phyloP scores from a whole-genome alignment of 2,888 invertebrate species.

The Apamea sordens region DNA sequence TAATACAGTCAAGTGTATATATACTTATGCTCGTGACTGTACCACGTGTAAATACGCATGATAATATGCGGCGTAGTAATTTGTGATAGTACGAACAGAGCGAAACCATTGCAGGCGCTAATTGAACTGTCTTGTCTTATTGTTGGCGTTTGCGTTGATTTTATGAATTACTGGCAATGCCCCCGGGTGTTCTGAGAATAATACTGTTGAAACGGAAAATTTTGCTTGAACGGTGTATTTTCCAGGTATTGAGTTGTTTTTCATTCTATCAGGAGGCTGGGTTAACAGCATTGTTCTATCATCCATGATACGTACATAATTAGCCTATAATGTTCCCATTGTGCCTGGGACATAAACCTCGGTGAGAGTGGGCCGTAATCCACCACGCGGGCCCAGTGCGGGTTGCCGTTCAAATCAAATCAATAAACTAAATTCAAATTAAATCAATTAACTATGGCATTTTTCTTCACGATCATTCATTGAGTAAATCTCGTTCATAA shows the following conservation, averaged over 20 bases:
- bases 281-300: background rate
- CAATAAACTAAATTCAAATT: no score
- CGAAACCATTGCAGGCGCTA: constrained; percentile 21
- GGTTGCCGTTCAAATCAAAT: no score
- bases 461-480: background rate
- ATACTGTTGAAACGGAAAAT: background rate
- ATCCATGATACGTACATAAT: no score
- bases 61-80: constrained; percentile 40
- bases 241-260: constrained; percentile 2
- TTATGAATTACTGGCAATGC: background rate
- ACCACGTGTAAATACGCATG: constrained; percentile 40
- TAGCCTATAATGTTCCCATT: no score
- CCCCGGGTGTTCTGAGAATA: constrained; percentile 8
- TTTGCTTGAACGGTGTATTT: background rate
- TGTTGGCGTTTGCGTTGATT: constrained; percentile 24
- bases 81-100: constrained; percentile 34
- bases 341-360: no score
- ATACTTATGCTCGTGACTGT: no score
- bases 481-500: background rate
- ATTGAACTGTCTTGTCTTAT: constrained; percentile 42
- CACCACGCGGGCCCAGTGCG: no score
- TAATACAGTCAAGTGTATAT: no score
- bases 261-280: background rate
- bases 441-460: no score
- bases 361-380: no score